Evolutionary conservation across 2,888 invertebrate species (phyloP).

Genomic region (Liopterus haemorrhoidalis): DNA sequence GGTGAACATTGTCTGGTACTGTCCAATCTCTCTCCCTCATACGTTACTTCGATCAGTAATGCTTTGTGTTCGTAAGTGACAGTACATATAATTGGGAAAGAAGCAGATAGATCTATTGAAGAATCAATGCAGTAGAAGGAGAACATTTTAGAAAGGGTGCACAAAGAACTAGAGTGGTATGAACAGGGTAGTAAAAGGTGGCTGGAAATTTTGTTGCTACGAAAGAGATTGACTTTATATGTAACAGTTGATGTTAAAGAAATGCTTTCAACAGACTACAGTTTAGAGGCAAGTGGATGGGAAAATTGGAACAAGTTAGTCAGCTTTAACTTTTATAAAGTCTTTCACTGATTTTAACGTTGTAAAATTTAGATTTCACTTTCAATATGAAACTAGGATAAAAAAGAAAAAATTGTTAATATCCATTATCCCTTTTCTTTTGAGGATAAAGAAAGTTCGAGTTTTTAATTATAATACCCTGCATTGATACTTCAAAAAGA

Average conservation of each 20-base stretch:
- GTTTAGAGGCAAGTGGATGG: too few species aligned
- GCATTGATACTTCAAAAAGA: too few species aligned
- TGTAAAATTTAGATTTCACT: too few species aligned
- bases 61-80: conserved; percentile 40
- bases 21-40: conserved; percentile 30
- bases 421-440: too few species aligned
- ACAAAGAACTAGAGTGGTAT: conserved; percentile 8
- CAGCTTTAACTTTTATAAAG: too few species aligned
- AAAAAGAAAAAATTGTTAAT: too few species aligned
- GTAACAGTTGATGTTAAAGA: conserved; percentile 10
- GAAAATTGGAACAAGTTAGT: too few species aligned
- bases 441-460: too few species aligned
- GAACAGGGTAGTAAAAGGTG: conserved; percentile 16
- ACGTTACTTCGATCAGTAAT: conserved; percentile 32
- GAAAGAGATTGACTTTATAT: conserved; percentile 17
- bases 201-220: conserved; percentile 11
- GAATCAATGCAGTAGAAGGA: background rate
- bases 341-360: too few species aligned
- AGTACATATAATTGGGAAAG: conserved; percentile 40
- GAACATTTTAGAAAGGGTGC: conserved; percentile 10
- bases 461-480: too few species aligned
- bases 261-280: too few species aligned
- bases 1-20: conserved; percentile 9
- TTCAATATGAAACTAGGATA: too few species aligned
- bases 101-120: conserved; percentile 25